Conservation (phyloP, 2,113 vertebrate species). For the Butorides virescens region DNA sequence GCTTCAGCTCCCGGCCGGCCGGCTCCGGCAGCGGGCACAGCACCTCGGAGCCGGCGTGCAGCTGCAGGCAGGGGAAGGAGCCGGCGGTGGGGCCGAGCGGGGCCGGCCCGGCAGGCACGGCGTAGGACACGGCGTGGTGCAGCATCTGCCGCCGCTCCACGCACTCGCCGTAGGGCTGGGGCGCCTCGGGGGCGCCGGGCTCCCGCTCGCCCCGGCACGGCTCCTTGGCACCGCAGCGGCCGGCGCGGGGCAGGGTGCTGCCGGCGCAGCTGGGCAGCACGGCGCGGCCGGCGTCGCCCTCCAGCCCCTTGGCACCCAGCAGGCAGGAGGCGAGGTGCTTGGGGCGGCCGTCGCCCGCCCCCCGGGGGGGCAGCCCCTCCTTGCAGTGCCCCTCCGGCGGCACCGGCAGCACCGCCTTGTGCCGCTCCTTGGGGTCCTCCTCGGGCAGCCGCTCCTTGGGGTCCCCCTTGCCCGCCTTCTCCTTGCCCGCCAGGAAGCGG, state of each 20-base stretch:
- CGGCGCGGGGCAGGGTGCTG: constrained; percentile 70
- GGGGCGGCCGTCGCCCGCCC: constrained; percentile 66
- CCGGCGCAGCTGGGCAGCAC: constrained; percentile 85
- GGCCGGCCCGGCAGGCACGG: constrained; percentile 80
- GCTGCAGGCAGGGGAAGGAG: constrained; percentile 91
- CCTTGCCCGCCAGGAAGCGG: constrained; percentile 78
- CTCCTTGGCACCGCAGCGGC: constrained; percentile 82
- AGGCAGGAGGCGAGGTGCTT: constrained; percentile 89
- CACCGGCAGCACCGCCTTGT: constrained; percentile 80
- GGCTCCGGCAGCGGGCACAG: constrained; percentile 90
- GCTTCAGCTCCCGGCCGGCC: constrained; percentile 82
- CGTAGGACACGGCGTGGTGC: constrained; percentile 88
- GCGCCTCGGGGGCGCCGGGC: constrained; percentile 80
- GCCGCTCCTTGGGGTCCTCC: constrained; percentile 83
- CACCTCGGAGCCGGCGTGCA: constrained; percentile 87
- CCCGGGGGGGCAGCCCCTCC: constrained; percentile 75
- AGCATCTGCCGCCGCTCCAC: constrained; percentile 88
- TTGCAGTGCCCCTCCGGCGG: constrained; percentile 78
- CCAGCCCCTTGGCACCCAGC: constrained; percentile 88
- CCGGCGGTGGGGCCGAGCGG: constrained; percentile 78
- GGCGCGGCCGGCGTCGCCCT: constrained; percentile 79
- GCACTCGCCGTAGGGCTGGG: constrained; percentile 88
- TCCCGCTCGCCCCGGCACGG: constrained; percentile 53
- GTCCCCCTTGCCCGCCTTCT: constrained; percentile 77
- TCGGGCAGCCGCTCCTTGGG: constrained; percentile 84